Evolutionary conservation across 2,797 vertebrate genomes (phyloP), one percentile per base, ranked within the genome.

Genomic region (Anguilla marmorata): DNA sequence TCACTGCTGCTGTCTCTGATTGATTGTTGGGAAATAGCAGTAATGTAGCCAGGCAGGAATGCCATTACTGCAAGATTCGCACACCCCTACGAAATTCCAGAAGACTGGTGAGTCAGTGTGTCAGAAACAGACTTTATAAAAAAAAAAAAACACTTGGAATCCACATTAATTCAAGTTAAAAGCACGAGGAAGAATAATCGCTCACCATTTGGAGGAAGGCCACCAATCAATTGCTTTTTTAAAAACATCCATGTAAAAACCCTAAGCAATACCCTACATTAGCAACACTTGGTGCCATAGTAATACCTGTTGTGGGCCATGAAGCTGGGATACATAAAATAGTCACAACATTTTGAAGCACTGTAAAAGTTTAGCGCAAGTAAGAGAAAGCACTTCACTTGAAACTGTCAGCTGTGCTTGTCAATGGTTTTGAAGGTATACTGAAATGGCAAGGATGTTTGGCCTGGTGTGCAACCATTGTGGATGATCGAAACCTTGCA

Each of bases 11-110:
- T 76, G 89, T 86, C 90, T 86, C 24, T 95, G 96, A 96, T 95
- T 94, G 93, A 96, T 96, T 91, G 93, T 89, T 93, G 94, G 92
- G 94, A 95, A 95, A 93, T 76, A 89, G 93, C 63, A 92, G 92
- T 94, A 95, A 95, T 95, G 94, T 93, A 94, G 93, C 90, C 50
- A 87, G 89, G 72, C 84, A 92, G 95, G 95, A 96, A 96, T 96
- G 95, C 92, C 93, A 95, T 96, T 96, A 96, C 94, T 87, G 92
- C 86, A 14, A 92, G 92, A 94, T 94, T 94, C 94, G 94, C 93
- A 92, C 95, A 95, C 95, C 94, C 95, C 95, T 95, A 94, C 93
- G 89, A 95, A 94, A 96, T 96, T 95, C 95, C 96, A 93, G 90
- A 56, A 19, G 80, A 76, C 91, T 90, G 92, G 93, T 93, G 93